phyloP scores from a whole-genome alignment of 2,797 vertebrate genomes.

The Vultur gryphus region DNA sequence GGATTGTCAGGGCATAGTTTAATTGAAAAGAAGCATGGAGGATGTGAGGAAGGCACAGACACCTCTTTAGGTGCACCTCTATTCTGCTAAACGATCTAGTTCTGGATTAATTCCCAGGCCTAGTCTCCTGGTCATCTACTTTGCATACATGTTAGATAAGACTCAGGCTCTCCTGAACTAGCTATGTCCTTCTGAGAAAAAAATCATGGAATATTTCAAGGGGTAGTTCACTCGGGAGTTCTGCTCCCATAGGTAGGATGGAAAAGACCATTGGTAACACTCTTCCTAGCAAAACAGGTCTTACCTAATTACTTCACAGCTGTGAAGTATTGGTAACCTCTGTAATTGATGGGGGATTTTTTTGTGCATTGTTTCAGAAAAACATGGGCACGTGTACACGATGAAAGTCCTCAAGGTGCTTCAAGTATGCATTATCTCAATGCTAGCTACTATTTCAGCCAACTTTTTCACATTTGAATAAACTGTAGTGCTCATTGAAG shows the following conservation, averaged over 20 bases:
- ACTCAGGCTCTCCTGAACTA: neutral
- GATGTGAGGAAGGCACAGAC: neutral
- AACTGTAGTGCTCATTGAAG: neutral
- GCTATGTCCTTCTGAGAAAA: neutral
- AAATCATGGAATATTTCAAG: neutral
- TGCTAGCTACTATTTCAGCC: neutral
- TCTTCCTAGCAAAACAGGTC: neutral
- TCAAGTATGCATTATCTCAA: neutral
- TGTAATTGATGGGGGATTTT: neutral
- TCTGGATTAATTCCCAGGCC: neutral
- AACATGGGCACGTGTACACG: rapidly evolving
- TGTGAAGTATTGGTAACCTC: neutral
- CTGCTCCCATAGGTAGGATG: neutral
- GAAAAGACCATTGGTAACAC: neutral
- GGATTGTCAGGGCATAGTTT: neutral
- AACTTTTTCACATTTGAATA: neutral
- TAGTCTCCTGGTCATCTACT: neutral
- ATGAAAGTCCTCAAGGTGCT: neutral
- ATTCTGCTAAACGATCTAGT: neutral
- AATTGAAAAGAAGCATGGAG: neutral
- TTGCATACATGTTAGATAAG: neutral
- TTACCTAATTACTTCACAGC: neutral
- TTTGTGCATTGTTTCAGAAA: neutral
- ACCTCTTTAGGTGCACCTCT: neutral
- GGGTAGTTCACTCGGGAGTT: neutral